phyloP scores from a whole-genome alignment of 2,888 invertebrate species.

The Steinernema scapterisci region DNA sequence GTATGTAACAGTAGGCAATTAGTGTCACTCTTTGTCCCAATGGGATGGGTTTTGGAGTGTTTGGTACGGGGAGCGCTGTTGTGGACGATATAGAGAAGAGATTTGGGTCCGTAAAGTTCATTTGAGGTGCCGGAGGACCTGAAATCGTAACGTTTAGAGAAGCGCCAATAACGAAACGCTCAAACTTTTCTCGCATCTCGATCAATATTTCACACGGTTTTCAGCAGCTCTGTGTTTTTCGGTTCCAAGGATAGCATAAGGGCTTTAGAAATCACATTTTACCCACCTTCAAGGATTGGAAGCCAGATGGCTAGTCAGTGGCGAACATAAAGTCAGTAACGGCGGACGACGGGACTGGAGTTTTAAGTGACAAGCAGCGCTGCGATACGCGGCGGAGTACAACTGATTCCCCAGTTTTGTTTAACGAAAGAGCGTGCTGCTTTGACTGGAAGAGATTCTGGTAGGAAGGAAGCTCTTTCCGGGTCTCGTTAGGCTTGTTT shows the following conservation, averaged over 20 bases:
- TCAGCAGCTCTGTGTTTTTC: too few species aligned
- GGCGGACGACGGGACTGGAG: too few species aligned
- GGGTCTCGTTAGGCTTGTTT: constrained; percentile 37
- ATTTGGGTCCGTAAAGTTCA: neutral
- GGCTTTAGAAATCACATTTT: too few species aligned
- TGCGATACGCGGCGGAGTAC: constrained; percentile 7
- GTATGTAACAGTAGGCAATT: constrained; percentile 66
- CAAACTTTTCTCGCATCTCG: too few species aligned
- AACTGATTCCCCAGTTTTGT: neutral
- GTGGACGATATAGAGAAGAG: constrained; percentile 1
- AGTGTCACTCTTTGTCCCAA: constrained; percentile 14
- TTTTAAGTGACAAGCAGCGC: neutral
- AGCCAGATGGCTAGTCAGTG: neutral
- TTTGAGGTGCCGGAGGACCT: constrained; percentile 27
- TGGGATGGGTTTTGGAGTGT: constrained; percentile 33
- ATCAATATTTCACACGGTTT: too few species aligned
- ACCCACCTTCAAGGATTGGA: neutral
- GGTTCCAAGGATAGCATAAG: too few species aligned
- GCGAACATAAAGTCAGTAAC: too few species aligned
- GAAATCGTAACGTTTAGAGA: neutral
- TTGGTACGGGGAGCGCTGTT: constrained; percentile 40
- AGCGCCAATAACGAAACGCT: too few species aligned
- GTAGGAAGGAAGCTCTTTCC: constrained; percentile 35
- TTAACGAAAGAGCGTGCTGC: neutral
- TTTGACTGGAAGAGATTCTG: constrained; percentile 17